Evolutionary conservation across 2,797 vertebrate genomes (phyloP).

Genomic region (Chaetodon trifasciatus): DNA sequence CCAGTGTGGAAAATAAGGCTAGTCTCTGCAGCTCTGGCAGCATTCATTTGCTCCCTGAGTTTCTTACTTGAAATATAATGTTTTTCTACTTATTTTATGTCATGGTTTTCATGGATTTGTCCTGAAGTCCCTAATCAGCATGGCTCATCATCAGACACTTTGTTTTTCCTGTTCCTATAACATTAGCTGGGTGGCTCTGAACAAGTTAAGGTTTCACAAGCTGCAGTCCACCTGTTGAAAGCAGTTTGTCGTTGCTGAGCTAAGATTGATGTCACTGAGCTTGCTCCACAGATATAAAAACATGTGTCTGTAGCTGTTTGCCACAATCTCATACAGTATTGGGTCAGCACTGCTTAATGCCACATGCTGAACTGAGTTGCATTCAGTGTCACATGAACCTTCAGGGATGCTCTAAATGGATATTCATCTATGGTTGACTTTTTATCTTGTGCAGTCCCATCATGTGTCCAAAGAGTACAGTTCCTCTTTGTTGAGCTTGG

Average conservation of each 20-base stretch:
- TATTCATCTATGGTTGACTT: constrained; percentile 35
- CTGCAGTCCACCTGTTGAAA: constrained; percentile 70
- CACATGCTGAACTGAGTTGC: constrained; percentile 48
- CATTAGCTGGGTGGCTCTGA: constrained; percentile 28
- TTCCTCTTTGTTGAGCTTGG: constrained; percentile 29
- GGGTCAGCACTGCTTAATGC: constrained; percentile 51
- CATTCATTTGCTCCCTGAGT: not conserved
- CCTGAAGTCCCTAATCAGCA: not conserved
- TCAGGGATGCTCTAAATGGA: constrained; percentile 41
- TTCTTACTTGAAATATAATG: not conserved
- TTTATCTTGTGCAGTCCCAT: constrained; percentile 25
- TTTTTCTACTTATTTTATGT: not conserved
- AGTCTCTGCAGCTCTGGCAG: not conserved
- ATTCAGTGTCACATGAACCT: constrained; percentile 48
- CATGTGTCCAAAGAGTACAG: constrained; percentile 12
- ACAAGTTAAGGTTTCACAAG: constrained; percentile 60
- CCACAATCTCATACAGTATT: constrained; percentile 27
- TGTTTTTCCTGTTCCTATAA: constrained; percentile 25
- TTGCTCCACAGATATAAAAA: constrained; percentile 38
- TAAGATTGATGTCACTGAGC: constrained; percentile 49
- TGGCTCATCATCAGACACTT: constrained; percentile 11
- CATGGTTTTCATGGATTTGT: not conserved
- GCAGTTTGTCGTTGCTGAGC: constrained; percentile 55
- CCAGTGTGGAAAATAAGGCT: constrained; percentile 4
- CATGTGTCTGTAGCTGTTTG: constrained; percentile 46